Percentiles rank a stretch among this genome's conserved stretches.
phyloP scores from a whole-genome alignment of 1,140 invertebrate species.

The Zaprionus capensis region DNA sequence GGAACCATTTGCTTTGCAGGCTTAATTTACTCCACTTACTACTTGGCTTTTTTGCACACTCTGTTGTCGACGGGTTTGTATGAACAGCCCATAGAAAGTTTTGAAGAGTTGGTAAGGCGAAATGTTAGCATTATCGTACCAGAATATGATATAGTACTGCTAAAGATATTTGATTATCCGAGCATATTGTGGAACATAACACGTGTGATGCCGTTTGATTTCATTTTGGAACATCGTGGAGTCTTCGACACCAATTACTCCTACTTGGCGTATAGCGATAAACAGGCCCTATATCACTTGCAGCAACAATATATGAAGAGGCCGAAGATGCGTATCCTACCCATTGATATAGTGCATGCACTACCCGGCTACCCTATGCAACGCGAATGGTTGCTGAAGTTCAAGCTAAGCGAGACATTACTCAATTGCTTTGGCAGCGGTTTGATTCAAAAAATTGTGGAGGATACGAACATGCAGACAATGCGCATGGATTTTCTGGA shows the following conservation, averaged over 20 bases:
- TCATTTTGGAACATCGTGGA: conserved; percentile 34
- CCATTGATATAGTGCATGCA: conserved; percentile 42
- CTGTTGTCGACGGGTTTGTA: conserved; percentile 56
- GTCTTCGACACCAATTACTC: conserved; percentile 51
- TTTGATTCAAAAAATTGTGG: conserved; percentile 43
- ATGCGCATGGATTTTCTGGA: conserved; percentile 44
- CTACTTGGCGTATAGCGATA: conserved; percentile 49
- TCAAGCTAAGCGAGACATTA: conserved; percentile 49
- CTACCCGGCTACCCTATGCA: conserved; percentile 58
- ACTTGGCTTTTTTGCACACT: conserved; percentile 47
- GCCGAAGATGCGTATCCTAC: conserved; percentile 42
- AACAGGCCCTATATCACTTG: conserved; percentile 40
- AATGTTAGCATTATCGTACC: conserved; percentile 51
- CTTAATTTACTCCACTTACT: conserved; percentile 51
- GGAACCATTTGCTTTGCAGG: conserved; percentile 35
- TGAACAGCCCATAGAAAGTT: conserved; percentile 44
- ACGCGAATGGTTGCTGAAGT: conserved; percentile 49
- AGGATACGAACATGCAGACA: conserved; percentile 43
- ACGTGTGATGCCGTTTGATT: conserved; percentile 36
- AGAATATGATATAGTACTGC: conserved; percentile 43
- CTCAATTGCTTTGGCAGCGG: conserved; percentile 54
- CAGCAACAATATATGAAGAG: conserved; percentile 53
- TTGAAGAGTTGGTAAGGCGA: conserved; percentile 41
- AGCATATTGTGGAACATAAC: conserved; percentile 42
- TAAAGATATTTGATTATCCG: conserved; percentile 37